Conservation (phyloP, 2,113 vertebrate species). For the Pao palembangensis region DNA sequence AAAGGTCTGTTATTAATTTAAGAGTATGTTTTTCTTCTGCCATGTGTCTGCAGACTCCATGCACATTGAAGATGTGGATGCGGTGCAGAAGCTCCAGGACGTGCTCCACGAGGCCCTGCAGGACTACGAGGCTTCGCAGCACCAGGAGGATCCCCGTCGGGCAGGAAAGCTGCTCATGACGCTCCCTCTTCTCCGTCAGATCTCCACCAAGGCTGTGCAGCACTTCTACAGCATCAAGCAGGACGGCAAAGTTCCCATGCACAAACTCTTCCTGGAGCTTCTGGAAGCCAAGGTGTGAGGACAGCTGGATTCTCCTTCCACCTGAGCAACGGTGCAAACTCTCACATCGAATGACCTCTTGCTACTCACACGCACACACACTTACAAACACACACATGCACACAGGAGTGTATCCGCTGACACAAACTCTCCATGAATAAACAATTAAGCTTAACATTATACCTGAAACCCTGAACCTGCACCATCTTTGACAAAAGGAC, state of each 20-base stretch:
- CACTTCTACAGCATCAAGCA: conserved; percentile 99
- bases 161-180: conserved; percentile 99
- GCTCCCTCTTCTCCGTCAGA: conserved; percentile 94
- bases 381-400: background rate
- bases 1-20: no score
- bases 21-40: no score
- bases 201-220: conserved; percentile 97
- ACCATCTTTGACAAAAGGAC: conserved; percentile 63
- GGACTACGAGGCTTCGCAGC: conserved; percentile 94
- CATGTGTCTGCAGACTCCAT: conserved; percentile 84
- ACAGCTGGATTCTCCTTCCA: conserved; percentile 24
- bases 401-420: conserved; percentile 38
- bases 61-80: conserved; percentile 99
- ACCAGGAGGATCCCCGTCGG: conserved; percentile 92
- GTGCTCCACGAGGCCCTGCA: conserved; percentile 97
- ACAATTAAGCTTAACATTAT: conserved; percentile 55
- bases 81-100: conserved; percentile 97
- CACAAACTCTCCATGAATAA: conserved; percentile 22
- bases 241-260: conserved; percentile 99
- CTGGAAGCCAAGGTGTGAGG: conserved; percentile 98
- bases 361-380: conserved; percentile 21
- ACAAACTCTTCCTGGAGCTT: conserved; percentile 99
- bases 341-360: conserved; percentile 62
- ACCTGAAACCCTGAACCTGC: conserved; percentile 39
- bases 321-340: conserved; percentile 40